Evolutionary conservation across 2,797 vertebrate species (phyloP).

Genomic region (Limnodromus scolopaceus): DNA sequence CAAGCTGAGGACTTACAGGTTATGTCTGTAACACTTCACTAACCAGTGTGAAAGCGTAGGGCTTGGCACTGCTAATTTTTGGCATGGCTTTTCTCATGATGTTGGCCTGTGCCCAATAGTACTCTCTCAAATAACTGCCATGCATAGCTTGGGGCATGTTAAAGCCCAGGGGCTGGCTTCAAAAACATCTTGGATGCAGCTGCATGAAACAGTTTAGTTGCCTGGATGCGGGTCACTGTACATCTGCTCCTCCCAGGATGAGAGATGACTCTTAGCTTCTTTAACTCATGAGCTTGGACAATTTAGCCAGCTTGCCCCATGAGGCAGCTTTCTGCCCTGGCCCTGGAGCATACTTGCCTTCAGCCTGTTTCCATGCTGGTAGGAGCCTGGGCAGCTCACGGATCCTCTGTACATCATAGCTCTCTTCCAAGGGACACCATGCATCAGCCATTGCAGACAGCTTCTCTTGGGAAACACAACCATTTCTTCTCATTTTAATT

Average conservation of each 20-base stretch:
- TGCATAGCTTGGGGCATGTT: background rate
- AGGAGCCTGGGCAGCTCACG: background rate
- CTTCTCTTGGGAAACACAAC: background rate
- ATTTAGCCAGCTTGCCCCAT: background rate
- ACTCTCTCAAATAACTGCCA: background rate
- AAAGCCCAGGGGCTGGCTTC: background rate
- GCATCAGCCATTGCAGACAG: background rate
- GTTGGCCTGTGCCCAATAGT: accelerated
- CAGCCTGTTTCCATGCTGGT: background rate
- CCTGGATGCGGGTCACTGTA: background rate
- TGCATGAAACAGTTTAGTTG: background rate
- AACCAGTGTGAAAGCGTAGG: background rate
- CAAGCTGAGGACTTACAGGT: background rate
- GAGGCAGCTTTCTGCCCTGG: background rate
- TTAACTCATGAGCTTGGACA: background rate
- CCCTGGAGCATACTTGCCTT: accelerated
- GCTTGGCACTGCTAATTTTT: background rate
- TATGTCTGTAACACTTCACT: background rate
- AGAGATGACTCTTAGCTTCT: background rate
- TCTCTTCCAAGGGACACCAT: background rate
- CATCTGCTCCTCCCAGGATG: background rate
- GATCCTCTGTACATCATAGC: background rate
- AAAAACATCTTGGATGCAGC: background rate
- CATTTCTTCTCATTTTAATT: background rate
- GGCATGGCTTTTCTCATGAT: background rate